These are phyloP conservation scores for Orchesella cincta DNA, from an alignment of 1,140 invertebrate genomes.

Conservation along the genomic window DNA sequence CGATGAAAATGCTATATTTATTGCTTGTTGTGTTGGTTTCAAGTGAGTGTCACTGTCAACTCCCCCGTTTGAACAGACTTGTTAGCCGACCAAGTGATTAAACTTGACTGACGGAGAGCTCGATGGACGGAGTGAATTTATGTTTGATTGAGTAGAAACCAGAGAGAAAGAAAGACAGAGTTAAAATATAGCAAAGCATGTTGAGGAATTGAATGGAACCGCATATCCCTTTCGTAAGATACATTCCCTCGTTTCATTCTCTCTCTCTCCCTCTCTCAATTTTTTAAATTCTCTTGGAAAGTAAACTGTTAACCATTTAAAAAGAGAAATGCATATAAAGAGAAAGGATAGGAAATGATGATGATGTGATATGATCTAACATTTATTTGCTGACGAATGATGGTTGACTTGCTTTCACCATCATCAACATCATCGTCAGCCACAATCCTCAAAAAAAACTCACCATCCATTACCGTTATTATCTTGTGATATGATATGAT, in stretches of 20 bases:
- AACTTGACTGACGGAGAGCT: slow-evolving; percentile 19
- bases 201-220: slow-evolving; percentile 12
- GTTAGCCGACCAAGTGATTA: slow-evolving; percentile 27
- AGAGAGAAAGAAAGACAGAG: neutral
- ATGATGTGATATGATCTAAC: slow-evolving; percentile 22
- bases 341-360: neutral
- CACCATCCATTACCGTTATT: slow-evolving; percentile 22
- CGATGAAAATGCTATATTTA: no score
- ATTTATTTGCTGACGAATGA: slow-evolving; percentile 23
- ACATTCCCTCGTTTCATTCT: slow-evolving; percentile 22
- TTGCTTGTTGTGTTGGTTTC: no score
- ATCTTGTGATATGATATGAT: neutral
- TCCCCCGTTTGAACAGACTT: no score
- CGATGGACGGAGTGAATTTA: slow-evolving; percentile 19
- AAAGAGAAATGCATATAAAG: neutral
- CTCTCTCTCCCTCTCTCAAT: slow-evolving; percentile 32
- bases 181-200: neutral
- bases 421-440: neutral
- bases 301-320: no score
- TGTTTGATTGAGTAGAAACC: slow-evolving; percentile 20
- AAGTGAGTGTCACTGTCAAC: no score
- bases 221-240: neutral
- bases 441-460: no score
- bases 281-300: neutral
- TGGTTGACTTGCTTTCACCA: slow-evolving; percentile 25